phyloP scores from a whole-genome alignment of 2,797 vertebrate species.

The Babyrousa celebensis region DNA sequence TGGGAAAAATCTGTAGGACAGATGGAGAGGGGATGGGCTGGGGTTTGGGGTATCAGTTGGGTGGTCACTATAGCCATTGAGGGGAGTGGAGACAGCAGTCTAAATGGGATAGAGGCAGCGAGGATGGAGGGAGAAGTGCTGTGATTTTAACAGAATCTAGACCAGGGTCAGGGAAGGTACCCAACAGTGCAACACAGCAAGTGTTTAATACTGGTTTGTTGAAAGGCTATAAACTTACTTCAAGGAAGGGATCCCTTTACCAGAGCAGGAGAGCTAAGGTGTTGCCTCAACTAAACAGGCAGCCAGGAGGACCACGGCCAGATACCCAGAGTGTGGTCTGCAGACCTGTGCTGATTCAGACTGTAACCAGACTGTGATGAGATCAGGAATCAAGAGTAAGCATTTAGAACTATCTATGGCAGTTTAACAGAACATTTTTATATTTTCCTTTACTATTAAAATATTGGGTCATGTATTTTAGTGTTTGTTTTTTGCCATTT shows the following conservation, averaged over 20 bases:
- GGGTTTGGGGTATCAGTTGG: neutral
- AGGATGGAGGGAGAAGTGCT: neutral
- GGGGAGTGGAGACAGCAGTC: neutral
- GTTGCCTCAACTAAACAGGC: neutral
- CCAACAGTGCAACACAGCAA: neutral
- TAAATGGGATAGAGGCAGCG: neutral
- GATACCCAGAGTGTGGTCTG: neutral
- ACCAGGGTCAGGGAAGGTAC: neutral
- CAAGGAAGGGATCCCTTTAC: neutral
- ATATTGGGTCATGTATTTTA: neutral
- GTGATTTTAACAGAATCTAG: neutral
- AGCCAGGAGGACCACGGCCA: neutral
- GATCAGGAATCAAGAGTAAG: neutral
- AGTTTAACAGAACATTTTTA: neutral
- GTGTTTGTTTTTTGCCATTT: conserved; percentile 9
- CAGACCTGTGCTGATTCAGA: neutral
- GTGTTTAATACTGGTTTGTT: neutral
- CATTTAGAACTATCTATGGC: neutral
- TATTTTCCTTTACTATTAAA: conserved; percentile 36
- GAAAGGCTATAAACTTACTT: neutral
- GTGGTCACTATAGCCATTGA: neutral
- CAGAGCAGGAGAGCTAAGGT: neutral
- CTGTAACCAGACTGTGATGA: neutral
- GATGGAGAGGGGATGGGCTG: neutral
- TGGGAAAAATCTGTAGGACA: neutral